Conservation (phyloP, 2,113 vertebrate genomes). For the Spizaetus ornatus region DNA sequence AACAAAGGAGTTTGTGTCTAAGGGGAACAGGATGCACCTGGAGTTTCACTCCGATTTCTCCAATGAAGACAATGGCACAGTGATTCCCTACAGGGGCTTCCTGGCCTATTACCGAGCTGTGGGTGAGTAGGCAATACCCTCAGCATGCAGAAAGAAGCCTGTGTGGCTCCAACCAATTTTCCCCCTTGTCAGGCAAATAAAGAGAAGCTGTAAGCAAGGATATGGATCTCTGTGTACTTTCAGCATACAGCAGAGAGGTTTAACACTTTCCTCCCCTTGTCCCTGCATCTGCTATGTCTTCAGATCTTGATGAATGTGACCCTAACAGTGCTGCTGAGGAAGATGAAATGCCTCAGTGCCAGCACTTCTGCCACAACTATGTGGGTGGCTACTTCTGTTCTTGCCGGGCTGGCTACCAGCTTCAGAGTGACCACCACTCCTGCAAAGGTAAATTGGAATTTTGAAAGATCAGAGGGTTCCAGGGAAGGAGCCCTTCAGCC, state of each 20-base stretch:
- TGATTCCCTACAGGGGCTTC: conserved; percentile 81
- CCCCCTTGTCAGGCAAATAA: not conserved
- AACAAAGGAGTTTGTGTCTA: conserved; percentile 74
- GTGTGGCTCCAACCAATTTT: not conserved
- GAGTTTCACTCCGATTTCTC: conserved; percentile 81
- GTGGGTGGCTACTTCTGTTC: conserved; percentile 88
- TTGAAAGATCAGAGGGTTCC: not conserved
- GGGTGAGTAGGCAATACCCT: conserved; percentile 70
- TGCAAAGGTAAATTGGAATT: conserved; percentile 76
- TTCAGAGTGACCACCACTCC: conserved; percentile 77
- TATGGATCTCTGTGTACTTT: not conserved
- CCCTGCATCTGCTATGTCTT: not conserved
- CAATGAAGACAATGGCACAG: conserved; percentile 79
- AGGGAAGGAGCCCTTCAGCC: not conserved
- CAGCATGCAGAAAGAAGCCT: not conserved
- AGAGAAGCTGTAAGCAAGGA: not conserved
- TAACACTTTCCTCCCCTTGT: not conserved
- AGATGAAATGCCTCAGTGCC: conserved; percentile 66
- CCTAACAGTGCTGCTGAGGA: not conserved
- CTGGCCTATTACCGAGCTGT: conserved; percentile 84
- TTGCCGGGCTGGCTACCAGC: conserved; percentile 82
- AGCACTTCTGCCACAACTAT: conserved; percentile 91
- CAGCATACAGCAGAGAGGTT: not conserved
- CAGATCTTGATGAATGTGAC: conserved; percentile 76
- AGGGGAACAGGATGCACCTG: conserved; percentile 81